Base-by-base conservation (phyloP, 2,888 invertebrate genomes). In the Erynnis tages region DNA sequence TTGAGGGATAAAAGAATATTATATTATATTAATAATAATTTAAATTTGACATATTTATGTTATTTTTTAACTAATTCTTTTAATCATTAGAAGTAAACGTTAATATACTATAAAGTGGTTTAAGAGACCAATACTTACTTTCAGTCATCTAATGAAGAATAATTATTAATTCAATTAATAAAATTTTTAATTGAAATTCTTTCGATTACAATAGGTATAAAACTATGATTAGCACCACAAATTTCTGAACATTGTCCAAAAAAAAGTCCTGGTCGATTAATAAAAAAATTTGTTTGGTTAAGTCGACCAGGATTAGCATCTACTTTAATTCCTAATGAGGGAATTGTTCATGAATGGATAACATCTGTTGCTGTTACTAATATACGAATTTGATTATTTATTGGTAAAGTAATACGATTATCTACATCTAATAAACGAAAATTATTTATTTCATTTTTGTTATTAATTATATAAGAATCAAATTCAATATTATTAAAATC, bases 191-290 rank as follows among this genome's bases (percentile, higher is more conserved):
- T 48, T 13, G 50, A 47, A 32, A 54, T 48, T 21, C 48, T 54
- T 53, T 41, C 48, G 45, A 58, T 53, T 43, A 54, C 55, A 55
- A 61, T 60, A 23, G 94, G 94, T 84, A 95, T 95, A 91, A 95
- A 95, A 54, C 93, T 93, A 77, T 95, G 94, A 75, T 95, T 94
- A 47, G 92, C 91, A 0, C 94, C 94, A 84, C 94, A 95, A 88
- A 95, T 94, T 92, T 95, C 94, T 63, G 94, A 95, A 75, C 94
- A 95, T 91, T 95, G 94, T 0, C 94, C 94, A 80, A 82, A 94
- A 79, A 91, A 93, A 72, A 94, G 65, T 34, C 94, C 93, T 0
- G 93, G 89, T 1, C 92, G 91, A 60, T 91, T 92, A 65, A 91
- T 88, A 65, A 84, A 83, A 75, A 94, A 91, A 64, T 83, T 91